A percentile compares a stretch with the other conserved stretches of the same genome.
Conservation (phyloP, 2,888 invertebrate species). For the Adelognathus sp. region DNA sequence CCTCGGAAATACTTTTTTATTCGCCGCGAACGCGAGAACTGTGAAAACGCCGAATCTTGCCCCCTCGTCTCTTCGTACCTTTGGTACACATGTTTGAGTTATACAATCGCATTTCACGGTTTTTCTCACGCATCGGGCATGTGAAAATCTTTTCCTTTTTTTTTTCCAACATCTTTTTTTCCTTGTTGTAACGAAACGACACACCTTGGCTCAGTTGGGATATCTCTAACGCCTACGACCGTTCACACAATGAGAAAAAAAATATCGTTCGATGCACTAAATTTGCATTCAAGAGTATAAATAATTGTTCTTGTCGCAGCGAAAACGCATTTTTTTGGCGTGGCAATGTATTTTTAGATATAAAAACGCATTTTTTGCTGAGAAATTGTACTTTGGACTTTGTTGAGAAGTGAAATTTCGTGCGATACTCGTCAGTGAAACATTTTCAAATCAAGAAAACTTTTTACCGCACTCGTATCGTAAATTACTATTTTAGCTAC, state of each 20-base stretch:
- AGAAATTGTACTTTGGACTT: no score
- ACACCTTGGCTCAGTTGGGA: not conserved
- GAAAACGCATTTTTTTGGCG: no score
- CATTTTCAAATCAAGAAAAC: no score
- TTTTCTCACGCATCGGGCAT: not conserved
- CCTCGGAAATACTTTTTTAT: not conserved
- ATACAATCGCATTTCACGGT: slow-evolving; percentile 33
- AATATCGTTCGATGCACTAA: no score
- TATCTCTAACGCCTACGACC: slow-evolving; percentile 17
- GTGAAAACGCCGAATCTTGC: slow-evolving; percentile 41
- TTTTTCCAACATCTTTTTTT: not conserved
- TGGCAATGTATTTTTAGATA: no score
- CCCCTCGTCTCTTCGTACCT: slow-evolving; percentile 44
- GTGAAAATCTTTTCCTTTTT: not conserved
- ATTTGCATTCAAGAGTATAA: no score
- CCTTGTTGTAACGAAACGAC: slow-evolving; percentile 11
- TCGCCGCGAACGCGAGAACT: not conserved
- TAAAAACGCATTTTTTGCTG: not conserved
- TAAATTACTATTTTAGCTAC: no score
- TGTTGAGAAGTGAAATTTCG: no score
- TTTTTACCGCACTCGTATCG: no score
- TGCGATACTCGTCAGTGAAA: no score
- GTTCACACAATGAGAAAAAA: slow-evolving; percentile 15
- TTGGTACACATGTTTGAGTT: slow-evolving; percentile 41
- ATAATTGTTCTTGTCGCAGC: no score